These are phyloP conservation scores for Desoria tigrina DNA, from an alignment of 2,888 invertebrate genomes.

Conservation along the genomic window DNA sequence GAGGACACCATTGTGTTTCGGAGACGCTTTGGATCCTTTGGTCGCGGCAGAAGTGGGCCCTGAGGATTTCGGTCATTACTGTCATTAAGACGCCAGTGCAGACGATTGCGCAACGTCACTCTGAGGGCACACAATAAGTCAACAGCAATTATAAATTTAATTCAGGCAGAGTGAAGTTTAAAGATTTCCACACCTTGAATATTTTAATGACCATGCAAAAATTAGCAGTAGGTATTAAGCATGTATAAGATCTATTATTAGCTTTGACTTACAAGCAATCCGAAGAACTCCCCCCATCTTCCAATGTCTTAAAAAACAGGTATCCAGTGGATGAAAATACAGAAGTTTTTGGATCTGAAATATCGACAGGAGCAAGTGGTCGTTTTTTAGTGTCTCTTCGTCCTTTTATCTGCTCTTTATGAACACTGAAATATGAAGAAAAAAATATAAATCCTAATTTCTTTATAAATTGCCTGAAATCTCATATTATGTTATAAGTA, in stretches of 20 bases:
- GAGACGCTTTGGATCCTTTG: constrained; percentile 15
- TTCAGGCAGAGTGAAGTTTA: too few relatives aligned
- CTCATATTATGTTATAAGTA: too few relatives aligned
- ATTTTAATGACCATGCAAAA: too few relatives aligned
- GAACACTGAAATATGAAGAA: constrained; percentile 38
- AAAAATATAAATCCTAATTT: too few relatives aligned
- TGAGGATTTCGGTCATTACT: constrained; percentile 34
- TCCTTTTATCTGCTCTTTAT: constrained; percentile 37
- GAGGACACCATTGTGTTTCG: constrained; percentile 24
- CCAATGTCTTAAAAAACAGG: constrained; percentile 42
- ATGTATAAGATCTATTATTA: too few relatives aligned
- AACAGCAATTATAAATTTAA: too few relatives aligned
- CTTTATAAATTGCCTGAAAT: too few relatives aligned
- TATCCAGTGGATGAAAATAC: constrained; percentile 44
- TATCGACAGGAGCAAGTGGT: constrained; percentile 31
- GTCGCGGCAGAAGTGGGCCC: constrained; percentile 67
- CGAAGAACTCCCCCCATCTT: constrained; percentile 37
- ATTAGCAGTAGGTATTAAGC: too few relatives aligned
- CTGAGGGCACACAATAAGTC: too few relatives aligned
- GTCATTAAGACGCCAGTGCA: constrained; percentile 44
- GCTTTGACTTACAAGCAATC: constrained; percentile 48
- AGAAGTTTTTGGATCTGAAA: constrained; percentile 27
- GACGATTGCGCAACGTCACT: constrained; percentile 42
- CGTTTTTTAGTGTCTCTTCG: constrained; percentile 39
- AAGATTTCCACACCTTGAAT: too few relatives aligned